A percentile compares a stretch with the other conserved stretches of the same genome.
Conservation (phyloP, 2,113 vertebrate species). For the Ahaetulla prasina region DNA sequence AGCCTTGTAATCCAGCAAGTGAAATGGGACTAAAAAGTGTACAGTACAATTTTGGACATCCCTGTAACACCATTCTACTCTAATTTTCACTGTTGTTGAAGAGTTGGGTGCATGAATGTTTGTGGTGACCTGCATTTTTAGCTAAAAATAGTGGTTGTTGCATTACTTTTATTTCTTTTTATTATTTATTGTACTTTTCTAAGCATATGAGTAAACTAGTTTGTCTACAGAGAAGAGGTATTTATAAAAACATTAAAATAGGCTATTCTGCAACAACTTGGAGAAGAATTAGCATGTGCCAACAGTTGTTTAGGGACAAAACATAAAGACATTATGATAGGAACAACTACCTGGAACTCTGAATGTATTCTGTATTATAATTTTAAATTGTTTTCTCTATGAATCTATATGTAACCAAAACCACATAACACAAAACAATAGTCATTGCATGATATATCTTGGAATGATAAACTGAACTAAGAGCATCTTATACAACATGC, state of each 20-base stretch:
- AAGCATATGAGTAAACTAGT: neutral
- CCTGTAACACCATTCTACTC: neutral
- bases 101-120: neutral
- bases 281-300: neutral
- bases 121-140: neutral
- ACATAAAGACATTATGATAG: neutral
- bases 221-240: neutral
- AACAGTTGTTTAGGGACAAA: neutral
- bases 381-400: neutral
- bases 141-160: neutral
- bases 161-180: neutral
- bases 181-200: neutral
- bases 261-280: neutral
- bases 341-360: neutral
- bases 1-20: neutral
- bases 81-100: neutral
- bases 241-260: neutral
- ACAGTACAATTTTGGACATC: neutral
- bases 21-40: neutral
- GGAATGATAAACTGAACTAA: neutral
- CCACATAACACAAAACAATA: neutral
- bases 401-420: neutral
- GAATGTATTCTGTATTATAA: neutral
- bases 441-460: neutral
- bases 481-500: neutral